Percentiles rank a stretch among this genome's conserved stretches.
These are phyloP conservation scores for Amphiura filiformis DNA, from an alignment of 35 echinoderm and acorn worm species.

Conservation along the genomic window DNA sequence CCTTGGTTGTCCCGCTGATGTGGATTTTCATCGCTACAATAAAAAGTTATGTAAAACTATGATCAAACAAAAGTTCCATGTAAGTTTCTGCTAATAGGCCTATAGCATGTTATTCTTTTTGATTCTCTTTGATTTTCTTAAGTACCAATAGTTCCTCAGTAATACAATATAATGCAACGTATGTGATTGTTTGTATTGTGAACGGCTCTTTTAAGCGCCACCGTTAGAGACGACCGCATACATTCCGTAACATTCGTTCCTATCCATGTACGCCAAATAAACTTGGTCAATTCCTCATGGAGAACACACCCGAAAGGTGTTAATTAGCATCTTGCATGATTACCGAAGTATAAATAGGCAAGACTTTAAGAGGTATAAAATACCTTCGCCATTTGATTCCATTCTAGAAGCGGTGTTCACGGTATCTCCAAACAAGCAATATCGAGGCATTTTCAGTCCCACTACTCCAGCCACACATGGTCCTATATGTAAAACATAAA, in stretches of 20 bases:
- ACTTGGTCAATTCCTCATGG: too few species aligned
- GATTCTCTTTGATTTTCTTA: not conserved
- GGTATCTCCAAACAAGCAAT: slow-evolving; percentile 70
- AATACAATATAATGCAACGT: too few species aligned
- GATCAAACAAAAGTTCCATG: not conserved
- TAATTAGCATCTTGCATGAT: too few species aligned
- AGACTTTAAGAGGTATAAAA: too few species aligned
- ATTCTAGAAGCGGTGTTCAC: slow-evolving; percentile 68
- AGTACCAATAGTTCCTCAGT: not conserved
- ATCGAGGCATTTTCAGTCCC: slow-evolving; percentile 63
- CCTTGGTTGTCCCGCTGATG: slow-evolving; percentile 48
- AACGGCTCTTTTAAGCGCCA: too few species aligned
- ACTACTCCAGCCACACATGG: slow-evolving; percentile 70
- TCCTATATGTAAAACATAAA: slow-evolving; percentile 17
- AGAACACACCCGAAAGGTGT: too few species aligned
- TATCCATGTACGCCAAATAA: too few species aligned
- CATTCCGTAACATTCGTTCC: too few species aligned
- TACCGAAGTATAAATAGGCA: too few species aligned
- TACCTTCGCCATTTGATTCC: slow-evolving; percentile 71
- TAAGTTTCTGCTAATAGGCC: not conserved
- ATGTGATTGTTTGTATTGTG: too few species aligned
- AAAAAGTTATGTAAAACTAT: not conserved
- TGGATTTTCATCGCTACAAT: slow-evolving; percentile 61
- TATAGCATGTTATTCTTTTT: not conserved
- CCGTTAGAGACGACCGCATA: too few species aligned